These are phyloP conservation scores for Zosterops borbonicus DNA, from an alignment of 2,113 vertebrate species.

Conservation along the genomic window DNA sequence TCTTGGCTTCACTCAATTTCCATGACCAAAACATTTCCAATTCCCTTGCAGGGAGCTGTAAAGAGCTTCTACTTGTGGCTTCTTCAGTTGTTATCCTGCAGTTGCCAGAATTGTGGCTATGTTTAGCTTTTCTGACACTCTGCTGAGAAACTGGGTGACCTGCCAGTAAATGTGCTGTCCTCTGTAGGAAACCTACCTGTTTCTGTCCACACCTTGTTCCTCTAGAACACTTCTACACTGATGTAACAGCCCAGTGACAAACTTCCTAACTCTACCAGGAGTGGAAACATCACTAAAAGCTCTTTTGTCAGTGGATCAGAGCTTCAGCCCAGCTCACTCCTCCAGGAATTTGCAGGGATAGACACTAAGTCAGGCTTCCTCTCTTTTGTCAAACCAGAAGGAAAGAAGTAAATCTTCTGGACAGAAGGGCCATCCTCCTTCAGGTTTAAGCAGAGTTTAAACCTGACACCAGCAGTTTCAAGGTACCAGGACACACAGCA, in stretches of 20 bases:
- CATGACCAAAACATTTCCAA: background rate
- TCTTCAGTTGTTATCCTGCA: background rate
- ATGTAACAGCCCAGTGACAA: background rate
- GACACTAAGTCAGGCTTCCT: background rate
- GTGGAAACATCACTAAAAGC: background rate
- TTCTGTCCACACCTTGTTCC: background rate
- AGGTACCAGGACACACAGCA: background rate
- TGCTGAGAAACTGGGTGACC: background rate
- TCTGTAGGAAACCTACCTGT: background rate
- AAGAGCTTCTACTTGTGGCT: background rate
- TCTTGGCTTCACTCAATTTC: background rate
- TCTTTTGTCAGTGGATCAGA: background rate
- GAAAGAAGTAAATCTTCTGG: background rate
- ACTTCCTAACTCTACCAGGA: background rate
- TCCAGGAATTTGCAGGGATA: background rate
- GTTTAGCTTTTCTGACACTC: background rate
- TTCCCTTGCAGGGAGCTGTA: background rate
- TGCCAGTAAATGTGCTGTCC: background rate
- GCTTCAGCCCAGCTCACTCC: background rate
- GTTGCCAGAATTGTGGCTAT: background rate
- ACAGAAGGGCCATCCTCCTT: background rate
- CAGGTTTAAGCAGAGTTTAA: background rate
- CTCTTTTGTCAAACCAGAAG: background rate
- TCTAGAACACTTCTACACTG: background rate
- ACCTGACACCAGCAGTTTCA: background rate